These are phyloP conservation scores for Cyanoderma ruficeps DNA, from an alignment of 2,113 vertebrate genomes.

Conservation along the genomic window DNA sequence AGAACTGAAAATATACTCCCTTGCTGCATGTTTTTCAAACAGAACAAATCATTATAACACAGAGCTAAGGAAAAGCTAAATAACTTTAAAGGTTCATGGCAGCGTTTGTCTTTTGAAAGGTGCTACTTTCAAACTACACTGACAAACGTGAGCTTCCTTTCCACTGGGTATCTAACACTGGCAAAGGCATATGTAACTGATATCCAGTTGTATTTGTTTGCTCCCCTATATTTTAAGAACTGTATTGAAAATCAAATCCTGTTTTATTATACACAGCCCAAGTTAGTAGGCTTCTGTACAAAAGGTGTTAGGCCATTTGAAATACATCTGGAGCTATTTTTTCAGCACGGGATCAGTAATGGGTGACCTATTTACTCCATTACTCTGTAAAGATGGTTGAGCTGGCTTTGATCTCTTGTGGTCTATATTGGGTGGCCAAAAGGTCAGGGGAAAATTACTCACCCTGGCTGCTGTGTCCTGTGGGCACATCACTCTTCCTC, in stretches of 20 bases:
- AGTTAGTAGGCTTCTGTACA: not conserved
- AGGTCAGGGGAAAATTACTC: not conserved
- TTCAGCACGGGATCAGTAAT: not conserved
- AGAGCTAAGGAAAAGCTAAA: conserved; percentile 42
- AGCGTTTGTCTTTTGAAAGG: conserved; percentile 10
- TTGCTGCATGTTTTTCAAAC: conserved; percentile 56
- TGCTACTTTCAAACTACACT: not conserved
- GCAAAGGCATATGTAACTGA: not conserved
- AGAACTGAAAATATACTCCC: conserved; percentile 64
- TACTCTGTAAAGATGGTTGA: not conserved
- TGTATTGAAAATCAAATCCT: not conserved
- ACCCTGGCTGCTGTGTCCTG: not conserved
- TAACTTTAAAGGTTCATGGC: conserved; percentile 25
- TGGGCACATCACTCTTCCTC: not conserved
- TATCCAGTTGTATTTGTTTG: not conserved
- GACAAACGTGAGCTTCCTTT: not conserved
- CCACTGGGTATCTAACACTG: not conserved
- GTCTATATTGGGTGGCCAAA: not conserved
- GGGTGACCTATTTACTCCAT: not conserved
- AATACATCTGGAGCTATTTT: not conserved
- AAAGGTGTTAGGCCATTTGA: not conserved
- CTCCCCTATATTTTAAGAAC: not conserved
- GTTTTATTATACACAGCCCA: not conserved
- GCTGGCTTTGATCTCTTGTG: not conserved
- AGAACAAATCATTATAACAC: conserved; percentile 31